These are phyloP conservation scores for Hydraecia micacea DNA, from an alignment of 2,888 invertebrate species.

Conservation along the genomic window DNA sequence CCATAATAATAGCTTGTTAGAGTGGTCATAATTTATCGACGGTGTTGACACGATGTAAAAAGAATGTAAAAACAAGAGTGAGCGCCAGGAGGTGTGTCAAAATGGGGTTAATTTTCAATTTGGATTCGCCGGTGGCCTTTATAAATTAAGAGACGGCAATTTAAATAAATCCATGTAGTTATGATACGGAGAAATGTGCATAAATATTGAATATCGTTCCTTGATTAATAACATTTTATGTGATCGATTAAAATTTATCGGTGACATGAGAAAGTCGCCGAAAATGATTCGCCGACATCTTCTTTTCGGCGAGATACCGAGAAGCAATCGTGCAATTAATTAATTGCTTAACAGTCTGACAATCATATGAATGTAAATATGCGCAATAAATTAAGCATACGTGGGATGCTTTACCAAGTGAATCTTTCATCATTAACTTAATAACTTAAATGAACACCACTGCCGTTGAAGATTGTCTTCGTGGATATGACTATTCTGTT, in stretches of 20 bases:
- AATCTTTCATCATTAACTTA: constrained; percentile 40
- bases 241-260: constrained; percentile 80
- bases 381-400: constrained; percentile 57
- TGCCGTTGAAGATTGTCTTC: background rate
- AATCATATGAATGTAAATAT: constrained; percentile 64
- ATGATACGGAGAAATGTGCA: constrained; percentile 78
- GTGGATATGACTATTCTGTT: background rate
- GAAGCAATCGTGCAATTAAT: constrained; percentile 71
- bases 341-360: constrained; percentile 63
- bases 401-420: constrained; percentile 51
- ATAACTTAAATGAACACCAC: constrained; percentile 21
- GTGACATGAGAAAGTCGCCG: constrained; percentile 76
- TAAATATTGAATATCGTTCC: constrained; percentile 81
- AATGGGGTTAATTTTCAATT: constrained; percentile 90
- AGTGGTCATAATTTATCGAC: constrained; percentile 86
- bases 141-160: constrained; percentile 81
- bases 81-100: constrained; percentile 86
- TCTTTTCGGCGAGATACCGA: constrained; percentile 69
- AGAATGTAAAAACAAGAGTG: constrained; percentile 74
- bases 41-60: constrained; percentile 87
- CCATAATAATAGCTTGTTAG: constrained; percentile 88
- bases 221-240: constrained; percentile 81
- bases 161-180: constrained; percentile 81
- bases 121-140: constrained; percentile 86
- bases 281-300: constrained; percentile 69